Base-by-base conservation (phyloP, 2,113 vertebrate genomes). In the Tringa solitaria region DNA sequence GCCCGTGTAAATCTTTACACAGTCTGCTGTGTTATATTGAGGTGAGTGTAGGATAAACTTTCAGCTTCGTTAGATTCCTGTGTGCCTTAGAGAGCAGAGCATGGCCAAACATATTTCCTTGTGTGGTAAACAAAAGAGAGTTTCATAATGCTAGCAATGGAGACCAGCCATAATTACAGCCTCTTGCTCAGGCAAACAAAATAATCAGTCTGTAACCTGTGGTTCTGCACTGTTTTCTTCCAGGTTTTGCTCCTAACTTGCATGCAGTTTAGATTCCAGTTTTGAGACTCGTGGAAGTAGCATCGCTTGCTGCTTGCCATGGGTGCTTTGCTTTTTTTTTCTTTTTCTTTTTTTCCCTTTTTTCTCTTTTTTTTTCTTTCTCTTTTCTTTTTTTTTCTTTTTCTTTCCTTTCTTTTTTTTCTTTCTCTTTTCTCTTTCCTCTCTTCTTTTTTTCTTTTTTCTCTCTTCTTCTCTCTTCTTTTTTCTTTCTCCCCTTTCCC, bases 211-310 rank as follows among this genome's bases (percentile, higher is more conserved):
- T 51, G 35, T 82, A 87, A 41, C 24, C 35, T 19, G 69, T 72
- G 79, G 54, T 75, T 72, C 37, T 67, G 35, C 32, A 12, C 14
- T 67, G 51, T 65, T 79, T 84, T 60, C 76, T 95, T 91, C 54
- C 65, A 53, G 41, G n/a, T 54, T 88, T 73, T 81, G 26, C 37
- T 90, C 39, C 43, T 54, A 65, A 90, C 73, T 96, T 80, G 57
- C 39, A 61, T 72, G 50, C 68, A 92, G 88, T 97, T 95, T 87
- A 91, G 94, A 90, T 94, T 96, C 68, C 89, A 90, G 67, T 65
- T 43, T 78, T 43, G 78, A 85, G 82, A 48, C 59, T 82, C 23
- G 16, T 64, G 27, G 67, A 91, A 60, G 5, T 22, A 46, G 26
- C 21, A 7, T 68, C 46, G 28, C 37, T 60, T 74, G 20, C 11